phyloP scores from a whole-genome alignment of 2,113 vertebrate genomes.

The Myrmophylax atrothorax region DNA sequence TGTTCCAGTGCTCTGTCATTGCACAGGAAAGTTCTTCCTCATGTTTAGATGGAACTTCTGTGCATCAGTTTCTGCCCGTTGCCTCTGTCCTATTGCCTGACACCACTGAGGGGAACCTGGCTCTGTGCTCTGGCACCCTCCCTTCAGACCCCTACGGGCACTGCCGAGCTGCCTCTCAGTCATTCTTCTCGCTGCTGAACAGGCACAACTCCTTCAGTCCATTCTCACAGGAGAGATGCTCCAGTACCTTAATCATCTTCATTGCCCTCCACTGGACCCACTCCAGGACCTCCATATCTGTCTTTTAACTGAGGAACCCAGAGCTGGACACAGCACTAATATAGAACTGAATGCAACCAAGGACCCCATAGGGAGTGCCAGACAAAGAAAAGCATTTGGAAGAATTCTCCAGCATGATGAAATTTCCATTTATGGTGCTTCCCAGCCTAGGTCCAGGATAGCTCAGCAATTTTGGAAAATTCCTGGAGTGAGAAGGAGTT shows the following conservation, averaged over 20 bases:
- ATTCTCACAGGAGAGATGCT: neutral
- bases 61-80: accelerated
- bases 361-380: neutral
- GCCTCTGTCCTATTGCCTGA: neutral
- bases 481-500: neutral
- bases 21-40: neutral
- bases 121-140: neutral
- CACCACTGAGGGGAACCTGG: neutral
- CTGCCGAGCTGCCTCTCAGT: accelerated
- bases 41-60: neutral
- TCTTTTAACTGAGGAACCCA: neutral
- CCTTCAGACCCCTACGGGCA: neutral
- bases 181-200: neutral
- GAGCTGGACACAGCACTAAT: neutral
- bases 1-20: neutral
- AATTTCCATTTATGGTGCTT: neutral
- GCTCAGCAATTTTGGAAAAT: neutral
- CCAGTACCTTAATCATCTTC: neutral
- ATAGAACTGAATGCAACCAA: neutral
- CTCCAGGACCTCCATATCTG: neutral
- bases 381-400: neutral
- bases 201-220: neutral
- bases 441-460: neutral
- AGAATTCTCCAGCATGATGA: neutral
- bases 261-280: neutral